A percentile compares a stretch with the other conserved stretches of the same genome.
Evolutionary conservation across 1,140 invertebrate genomes (phyloP).

Genomic region (Monomorium pharaonis): DNA sequence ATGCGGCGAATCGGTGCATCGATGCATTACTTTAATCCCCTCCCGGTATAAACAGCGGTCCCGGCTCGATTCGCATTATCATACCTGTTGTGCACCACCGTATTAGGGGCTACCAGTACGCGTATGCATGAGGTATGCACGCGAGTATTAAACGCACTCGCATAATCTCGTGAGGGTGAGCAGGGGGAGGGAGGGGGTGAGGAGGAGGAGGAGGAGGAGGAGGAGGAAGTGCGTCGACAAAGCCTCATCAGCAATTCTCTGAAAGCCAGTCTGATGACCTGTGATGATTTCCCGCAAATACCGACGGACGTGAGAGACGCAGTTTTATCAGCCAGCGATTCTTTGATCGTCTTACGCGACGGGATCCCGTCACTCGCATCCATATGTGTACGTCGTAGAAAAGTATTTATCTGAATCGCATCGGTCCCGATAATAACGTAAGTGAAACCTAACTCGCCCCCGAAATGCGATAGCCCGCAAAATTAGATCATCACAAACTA

Average conservation of each 20-base stretch:
- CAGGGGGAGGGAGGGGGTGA: too few relatives aligned
- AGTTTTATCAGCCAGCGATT: neutral
- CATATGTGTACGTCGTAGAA: too few relatives aligned
- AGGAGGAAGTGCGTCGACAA: neutral
- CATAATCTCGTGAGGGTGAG: constrained; percentile 41
- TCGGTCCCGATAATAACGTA: neutral
- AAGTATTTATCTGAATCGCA: neutral
- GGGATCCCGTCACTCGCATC: neutral
- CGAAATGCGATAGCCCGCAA: neutral
- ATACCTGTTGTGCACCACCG: constrained; percentile 65
- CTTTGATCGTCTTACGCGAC: neutral
- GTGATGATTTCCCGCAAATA: neutral
- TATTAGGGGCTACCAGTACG: constrained; percentile 28
- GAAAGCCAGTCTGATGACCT: constrained; percentile 1
- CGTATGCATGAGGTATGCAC: neutral
- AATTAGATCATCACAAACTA: neutral
- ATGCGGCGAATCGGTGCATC: constrained; percentile 63
- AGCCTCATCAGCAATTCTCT: constrained; percentile 7
- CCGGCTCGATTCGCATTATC: constrained; percentile 62
- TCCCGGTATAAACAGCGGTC: constrained; percentile 58
- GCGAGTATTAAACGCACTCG: constrained; percentile 62
- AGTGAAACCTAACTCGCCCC: neutral
- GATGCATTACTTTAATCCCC: constrained; percentile 76
- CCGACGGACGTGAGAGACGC: neutral
- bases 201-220: neutral